Evolutionary conservation across 1,140 invertebrate genomes (phyloP), one percentile per base, ranked within the genome.

Genomic region (Solen grandis): DNA sequence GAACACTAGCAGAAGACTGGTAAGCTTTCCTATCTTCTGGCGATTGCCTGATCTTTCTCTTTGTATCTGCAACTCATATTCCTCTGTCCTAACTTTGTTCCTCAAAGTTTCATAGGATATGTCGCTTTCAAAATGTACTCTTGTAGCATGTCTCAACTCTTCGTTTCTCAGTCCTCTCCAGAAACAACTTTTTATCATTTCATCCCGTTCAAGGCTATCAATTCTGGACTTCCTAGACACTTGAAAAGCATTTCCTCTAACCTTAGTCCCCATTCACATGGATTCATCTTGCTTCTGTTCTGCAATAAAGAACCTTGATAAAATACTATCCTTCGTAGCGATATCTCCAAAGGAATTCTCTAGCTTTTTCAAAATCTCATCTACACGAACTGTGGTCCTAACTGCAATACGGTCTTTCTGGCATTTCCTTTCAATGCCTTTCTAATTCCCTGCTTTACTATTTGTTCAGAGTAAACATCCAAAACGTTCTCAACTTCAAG

Each of bases 361-460:
- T 27, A 68, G 29, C n/a, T n/a, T 46, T 50, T 68, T 68, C 65
- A 68, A 13, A 25, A 68, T 68, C 19, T 68, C 65, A 46, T 68
- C 14, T 27, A 68, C 41, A 10, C n/a, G n/a, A 50, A 46, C 65
- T 25, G 46, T 19, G 29, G 65, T 41, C 38, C 63, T 5, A 66
- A 5, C 19, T 66, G 63, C 14, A 66, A 25, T 38, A 66, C 46
- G 31, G 33, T 19, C 46, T 38, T 66, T 5, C 63, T 3, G 2
- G 63, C 63, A 16, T 68, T 16, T 8, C 27, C 35, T 68, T 27
- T 38, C 10, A 68, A 29, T 14, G 5, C 19, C 25, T 68, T 46
- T n/a, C 65, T 38, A 14, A 46, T 16, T 8, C 38, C 13, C 25
- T 68, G 65, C 31, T 68, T 25, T 27, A 46, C 1, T 16, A 68